phyloP scores from a whole-genome alignment of 2,888 invertebrate species.

The Rambutsinella grinnellia region DNA sequence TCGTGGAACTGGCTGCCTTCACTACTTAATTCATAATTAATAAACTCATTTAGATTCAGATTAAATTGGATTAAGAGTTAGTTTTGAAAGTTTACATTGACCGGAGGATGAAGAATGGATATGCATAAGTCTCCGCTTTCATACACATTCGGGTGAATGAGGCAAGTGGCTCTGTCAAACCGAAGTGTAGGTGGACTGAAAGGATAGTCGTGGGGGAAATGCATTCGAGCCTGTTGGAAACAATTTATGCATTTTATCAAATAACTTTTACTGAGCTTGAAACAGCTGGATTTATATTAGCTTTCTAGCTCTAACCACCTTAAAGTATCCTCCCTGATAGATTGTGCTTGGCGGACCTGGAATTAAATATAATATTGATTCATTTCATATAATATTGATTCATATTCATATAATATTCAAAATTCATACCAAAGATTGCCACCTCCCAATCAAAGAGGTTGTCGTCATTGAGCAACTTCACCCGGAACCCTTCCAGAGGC shows the following conservation, averaged over 20 bases:
- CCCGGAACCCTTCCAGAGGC: conserved; percentile 97
- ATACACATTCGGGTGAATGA: conserved; percentile 99
- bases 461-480: conserved; percentile 95
- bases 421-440: conserved; percentile 99
- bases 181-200: conserved; percentile 98
- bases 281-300: too few relatives aligned
- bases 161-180: conserved; percentile 90
- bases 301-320: too few relatives aligned
- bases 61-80: too few relatives aligned
- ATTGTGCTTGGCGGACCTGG: conserved; percentile 98
- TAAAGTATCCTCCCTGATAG: conserved; percentile 99
- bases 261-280: too few relatives aligned
- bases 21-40: too few relatives aligned
- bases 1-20: not conserved
- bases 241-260: too few relatives aligned
- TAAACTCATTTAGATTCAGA: too few relatives aligned
- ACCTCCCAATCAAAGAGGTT: conserved; percentile 99
- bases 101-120: conserved; percentile 98
- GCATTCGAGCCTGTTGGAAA: conserved; percentile 99
- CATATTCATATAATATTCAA: too few relatives aligned
- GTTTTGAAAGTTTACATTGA: conserved; percentile 70
- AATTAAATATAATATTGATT: too few relatives aligned
- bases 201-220: conserved; percentile 98
- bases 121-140: conserved; percentile 99
- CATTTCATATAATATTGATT: too few relatives aligned